phyloP scores from a whole-genome alignment of 2,113 vertebrate genomes.

The Fulmarus glacialis region DNA sequence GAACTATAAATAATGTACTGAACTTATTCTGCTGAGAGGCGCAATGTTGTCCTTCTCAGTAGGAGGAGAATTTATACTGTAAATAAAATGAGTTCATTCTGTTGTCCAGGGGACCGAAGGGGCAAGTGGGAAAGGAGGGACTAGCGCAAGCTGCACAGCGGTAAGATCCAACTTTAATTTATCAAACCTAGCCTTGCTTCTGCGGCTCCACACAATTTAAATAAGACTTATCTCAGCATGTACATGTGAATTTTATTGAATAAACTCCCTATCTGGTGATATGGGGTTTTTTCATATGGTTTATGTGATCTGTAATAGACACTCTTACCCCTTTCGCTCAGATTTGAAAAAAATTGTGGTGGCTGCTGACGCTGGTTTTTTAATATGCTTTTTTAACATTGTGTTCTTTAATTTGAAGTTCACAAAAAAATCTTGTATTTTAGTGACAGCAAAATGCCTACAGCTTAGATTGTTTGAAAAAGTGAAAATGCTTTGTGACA shows the following conservation, averaged over 20 bases:
- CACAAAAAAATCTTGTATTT: background rate
- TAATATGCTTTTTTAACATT: slow-evolving; percentile 6
- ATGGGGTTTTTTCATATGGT: rapidly evolving
- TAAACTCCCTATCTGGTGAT: background rate
- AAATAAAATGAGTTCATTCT: background rate
- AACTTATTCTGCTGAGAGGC: background rate
- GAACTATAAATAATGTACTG: background rate
- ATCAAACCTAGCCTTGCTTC: background rate
- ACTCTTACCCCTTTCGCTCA: background rate
- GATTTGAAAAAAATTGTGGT: background rate
- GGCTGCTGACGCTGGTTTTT: background rate
- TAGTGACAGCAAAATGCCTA: slow-evolving; percentile 35
- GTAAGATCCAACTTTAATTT: background rate
- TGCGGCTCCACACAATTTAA: background rate
- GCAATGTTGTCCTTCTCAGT: background rate
- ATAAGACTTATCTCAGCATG: background rate
- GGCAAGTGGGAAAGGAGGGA: background rate
- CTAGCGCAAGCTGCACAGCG: background rate
- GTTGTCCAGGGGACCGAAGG: background rate
- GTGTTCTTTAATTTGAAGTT: slow-evolving; percentile 21
- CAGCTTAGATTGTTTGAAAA: slow-evolving; percentile 13
- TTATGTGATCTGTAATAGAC: background rate
- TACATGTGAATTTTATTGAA: background rate
- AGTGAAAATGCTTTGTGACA: slow-evolving; percentile 19
- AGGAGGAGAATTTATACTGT: background rate